A percentile compares a stretch with the other conserved stretches of the same genome.
phyloP scores from a whole-genome alignment of 2,888 invertebrate species.

The Lysandra coridon region DNA sequence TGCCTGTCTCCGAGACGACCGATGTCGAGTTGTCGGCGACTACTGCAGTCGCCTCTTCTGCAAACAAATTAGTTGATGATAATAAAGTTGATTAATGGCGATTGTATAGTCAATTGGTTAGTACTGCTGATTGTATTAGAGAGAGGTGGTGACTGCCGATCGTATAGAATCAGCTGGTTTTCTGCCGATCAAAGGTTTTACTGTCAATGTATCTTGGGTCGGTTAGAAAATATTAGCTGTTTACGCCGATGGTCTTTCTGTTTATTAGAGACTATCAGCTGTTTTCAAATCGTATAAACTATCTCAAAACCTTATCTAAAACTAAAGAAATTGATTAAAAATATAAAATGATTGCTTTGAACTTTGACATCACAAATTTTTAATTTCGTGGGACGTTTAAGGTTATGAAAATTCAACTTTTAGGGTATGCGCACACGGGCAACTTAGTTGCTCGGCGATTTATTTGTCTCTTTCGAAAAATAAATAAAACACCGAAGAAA shows the following conservation, averaged over 20 bases:
- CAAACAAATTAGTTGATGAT: constrained; percentile 40
- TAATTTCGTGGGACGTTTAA: neutral
- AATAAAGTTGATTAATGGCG: too few relatives aligned
- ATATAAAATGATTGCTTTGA: neutral
- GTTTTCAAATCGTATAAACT: neutral
- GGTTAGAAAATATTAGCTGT: neutral
- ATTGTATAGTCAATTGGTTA: too few relatives aligned
- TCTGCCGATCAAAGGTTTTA: too few relatives aligned
- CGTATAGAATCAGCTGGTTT: too few relatives aligned
- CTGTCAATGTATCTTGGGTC: neutral
- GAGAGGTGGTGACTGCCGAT: too few relatives aligned
- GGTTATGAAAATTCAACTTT: neutral
- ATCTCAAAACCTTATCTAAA: neutral
- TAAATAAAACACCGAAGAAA: too few relatives aligned
- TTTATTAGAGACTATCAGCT: neutral
- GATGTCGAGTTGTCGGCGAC: constrained; percentile 52
- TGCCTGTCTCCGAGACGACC: constrained; percentile 47
- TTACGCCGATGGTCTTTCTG: neutral
- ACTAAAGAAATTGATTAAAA: neutral
- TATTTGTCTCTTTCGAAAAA: too few relatives aligned
- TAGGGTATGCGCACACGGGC: neutral
- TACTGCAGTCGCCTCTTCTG: constrained; percentile 62
- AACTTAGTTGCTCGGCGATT: too few relatives aligned
- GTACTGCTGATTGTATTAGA: too few relatives aligned
- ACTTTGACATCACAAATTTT: neutral